Base-by-base conservation (phyloP, 2,113 vertebrate genomes). In the Todiramphus chloris region DNA sequence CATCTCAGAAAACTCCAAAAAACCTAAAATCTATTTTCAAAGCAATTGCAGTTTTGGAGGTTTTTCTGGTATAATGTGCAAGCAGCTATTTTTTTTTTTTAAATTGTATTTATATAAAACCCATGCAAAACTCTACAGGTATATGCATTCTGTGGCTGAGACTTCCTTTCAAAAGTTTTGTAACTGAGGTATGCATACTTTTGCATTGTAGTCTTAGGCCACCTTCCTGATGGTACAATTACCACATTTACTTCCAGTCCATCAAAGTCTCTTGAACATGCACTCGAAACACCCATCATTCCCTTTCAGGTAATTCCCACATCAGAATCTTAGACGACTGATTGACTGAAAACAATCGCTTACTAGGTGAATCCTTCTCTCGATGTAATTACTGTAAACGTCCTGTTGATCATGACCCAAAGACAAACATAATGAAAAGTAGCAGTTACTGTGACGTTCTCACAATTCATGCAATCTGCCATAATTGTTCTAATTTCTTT, bases 21-120 rank as follows among this genome's bases (percentile, higher is more conserved):
- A 99, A 99, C 99, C 99, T 99, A 99, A 99, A 99, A 98, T 99
- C 99, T 99, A 99, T 99, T 99, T 99, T 99, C 99, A 99, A 99
- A 99, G 99, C 99, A 99, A 99, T 99, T 99, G 99, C 98, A 99
- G 98, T 99, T 99, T 99, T 99, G 99, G 99, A 99, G 99, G 99
- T 99, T 99, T 99, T 99, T 99, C 99, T 99, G 99, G 99, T 99
- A 99, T 99, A 99, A 99, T 99, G 99, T 99, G 99, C 99, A 99
- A 99, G 99, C 99, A 99, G 99, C 99, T 99, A 99, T 99, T 99
- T 99, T 99, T 98, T 51, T 93, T 95, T 97, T 98, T 99, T 98
- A 98, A 99, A 99, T 99, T 98, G 99, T 98, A 99, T 99, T 99
- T 99, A 99, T 99, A 99, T 99, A 99, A 99, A 99, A 99, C 99